phyloP scores from a whole-genome alignment of 2,888 invertebrate genomes.

The Lepetodrilus schrolli region DNA sequence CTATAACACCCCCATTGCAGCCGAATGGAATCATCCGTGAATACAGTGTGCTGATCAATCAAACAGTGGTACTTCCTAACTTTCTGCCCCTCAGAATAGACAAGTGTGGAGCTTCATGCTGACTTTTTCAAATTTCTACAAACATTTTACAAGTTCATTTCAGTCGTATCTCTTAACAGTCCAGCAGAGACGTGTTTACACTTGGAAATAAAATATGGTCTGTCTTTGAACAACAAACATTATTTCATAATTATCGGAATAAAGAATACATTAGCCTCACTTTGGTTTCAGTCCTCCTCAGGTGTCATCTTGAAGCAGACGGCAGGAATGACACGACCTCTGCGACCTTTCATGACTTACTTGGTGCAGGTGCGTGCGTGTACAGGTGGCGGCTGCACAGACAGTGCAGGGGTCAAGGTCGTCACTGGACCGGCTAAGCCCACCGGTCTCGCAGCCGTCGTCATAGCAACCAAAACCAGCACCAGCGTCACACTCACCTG shows the following conservation, averaged over 20 bases:
- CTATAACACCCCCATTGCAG: constrained; percentile 53
- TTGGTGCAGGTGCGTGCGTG: constrained; percentile 59
- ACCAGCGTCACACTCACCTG: constrained; percentile 58
- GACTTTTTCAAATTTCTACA: no score
- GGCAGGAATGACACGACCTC: constrained; percentile 47
- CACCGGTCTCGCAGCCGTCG: constrained; percentile 55
- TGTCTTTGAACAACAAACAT: background rate
- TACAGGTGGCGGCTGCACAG: constrained; percentile 65
- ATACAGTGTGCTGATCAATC: constrained; percentile 69
- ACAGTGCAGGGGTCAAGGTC: constrained; percentile 50
- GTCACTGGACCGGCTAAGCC: constrained; percentile 61
- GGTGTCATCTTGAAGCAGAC: constrained; percentile 51
- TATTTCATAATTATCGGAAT: background rate
- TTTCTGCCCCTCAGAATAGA: no score
- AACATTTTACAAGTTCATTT: no score
- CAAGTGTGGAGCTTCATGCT: no score
- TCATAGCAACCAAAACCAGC: constrained; percentile 48
- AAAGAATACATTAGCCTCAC: background rate
- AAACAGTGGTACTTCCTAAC: constrained; percentile 65
- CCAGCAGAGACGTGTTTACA: no score
- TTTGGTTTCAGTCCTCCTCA: constrained; percentile 35
- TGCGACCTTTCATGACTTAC: constrained; percentile 61
- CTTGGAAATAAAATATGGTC: no score
- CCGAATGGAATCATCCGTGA: constrained; percentile 69
- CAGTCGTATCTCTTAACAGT: no score